A percentile compares a stretch with the other conserved stretches of the same genome.
Conservation (phyloP, 2,888 invertebrate species). For the Lymantria monacha region DNA sequence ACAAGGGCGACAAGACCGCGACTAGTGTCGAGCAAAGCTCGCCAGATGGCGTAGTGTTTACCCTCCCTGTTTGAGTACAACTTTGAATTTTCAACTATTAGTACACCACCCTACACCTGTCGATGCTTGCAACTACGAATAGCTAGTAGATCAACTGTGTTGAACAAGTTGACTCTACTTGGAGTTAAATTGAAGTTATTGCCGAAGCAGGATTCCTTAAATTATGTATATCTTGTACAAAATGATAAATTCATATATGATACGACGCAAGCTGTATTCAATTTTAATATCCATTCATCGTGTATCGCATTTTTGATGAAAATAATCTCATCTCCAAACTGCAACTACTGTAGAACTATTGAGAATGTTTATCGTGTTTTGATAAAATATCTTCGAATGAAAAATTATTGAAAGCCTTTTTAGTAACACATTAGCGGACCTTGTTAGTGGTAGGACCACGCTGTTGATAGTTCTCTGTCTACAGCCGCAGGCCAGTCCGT, state of each 20-base stretch:
- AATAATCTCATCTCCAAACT: too few species aligned
- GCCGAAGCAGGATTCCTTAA: slow-evolving; percentile 3
- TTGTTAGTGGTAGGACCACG: too few species aligned
- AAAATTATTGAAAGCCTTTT: too few species aligned
- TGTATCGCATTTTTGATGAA: too few species aligned
- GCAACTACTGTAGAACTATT: too few species aligned
- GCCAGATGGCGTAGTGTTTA: slow-evolving; percentile 81
- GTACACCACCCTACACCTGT: slow-evolving; percentile 65
- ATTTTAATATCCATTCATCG: too few species aligned
- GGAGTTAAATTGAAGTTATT: slow-evolving; percentile 10
- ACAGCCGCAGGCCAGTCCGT: too few species aligned
- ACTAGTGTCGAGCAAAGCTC: slow-evolving; percentile 55
- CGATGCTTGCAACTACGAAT: slow-evolving; percentile 53
- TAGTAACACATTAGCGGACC: too few species aligned
- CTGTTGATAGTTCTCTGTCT: too few species aligned
- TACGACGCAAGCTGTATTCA: too few species aligned
- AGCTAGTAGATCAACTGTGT: slow-evolving; percentile 29
- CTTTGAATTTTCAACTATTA: slow-evolving; percentile 79
- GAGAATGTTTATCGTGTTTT: too few species aligned
- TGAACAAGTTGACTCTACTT: slow-evolving; percentile 25
- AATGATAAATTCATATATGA: not conserved
- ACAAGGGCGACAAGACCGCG: slow-evolving; percentile 38
- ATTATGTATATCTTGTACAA: not conserved
- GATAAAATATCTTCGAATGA: too few species aligned
- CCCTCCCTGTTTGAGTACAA: slow-evolving; percentile 67